Percentiles rank a stretch among this genome's conserved stretches.
These are phyloP conservation scores for Cerastoderma edule DNA, from an alignment of 2,888 invertebrate genomes.

Conservation along the genomic window DNA sequence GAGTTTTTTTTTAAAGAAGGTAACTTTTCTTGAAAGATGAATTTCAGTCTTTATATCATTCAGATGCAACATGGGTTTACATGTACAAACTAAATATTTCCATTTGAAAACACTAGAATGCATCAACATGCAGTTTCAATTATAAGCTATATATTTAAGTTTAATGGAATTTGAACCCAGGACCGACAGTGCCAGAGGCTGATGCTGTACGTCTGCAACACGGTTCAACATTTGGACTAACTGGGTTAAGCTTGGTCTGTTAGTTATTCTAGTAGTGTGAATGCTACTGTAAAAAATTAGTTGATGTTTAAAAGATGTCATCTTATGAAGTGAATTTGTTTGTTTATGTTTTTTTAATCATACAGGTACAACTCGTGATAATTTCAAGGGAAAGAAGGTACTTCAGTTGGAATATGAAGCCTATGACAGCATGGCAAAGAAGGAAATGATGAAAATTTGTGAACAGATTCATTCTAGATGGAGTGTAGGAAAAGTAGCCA, in stretches of 20 bases:
- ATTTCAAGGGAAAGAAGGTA: conserved; percentile 87
- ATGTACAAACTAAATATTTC: neutral
- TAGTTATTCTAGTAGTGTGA: neutral
- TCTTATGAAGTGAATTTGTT: neutral
- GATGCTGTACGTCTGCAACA: too few relatives aligned
- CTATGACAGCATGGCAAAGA: conserved; percentile 95
- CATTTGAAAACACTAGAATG: too few relatives aligned
- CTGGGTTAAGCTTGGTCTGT: too few relatives aligned
- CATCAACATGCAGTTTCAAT: too few relatives aligned
- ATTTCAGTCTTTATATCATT: neutral
- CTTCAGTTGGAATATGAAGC: conserved; percentile 95
- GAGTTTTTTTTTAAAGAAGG: neutral
- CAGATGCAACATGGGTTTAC: neutral
- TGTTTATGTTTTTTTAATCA: neutral
- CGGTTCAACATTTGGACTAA: too few relatives aligned
- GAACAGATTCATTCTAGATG: conserved; percentile 89
- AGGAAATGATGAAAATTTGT: conserved; percentile 92
- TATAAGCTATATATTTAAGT: too few relatives aligned
- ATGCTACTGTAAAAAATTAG: neutral
- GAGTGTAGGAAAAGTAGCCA: conserved; percentile 91
- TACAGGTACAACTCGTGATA: conserved; percentile 83
- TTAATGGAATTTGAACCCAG: too few relatives aligned
- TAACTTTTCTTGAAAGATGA: too few relatives aligned
- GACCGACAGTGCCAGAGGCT: too few relatives aligned
- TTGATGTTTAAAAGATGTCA: neutral